Evolutionary conservation across 2,888 invertebrate genomes (phyloP).

Genomic region (Carabus problematicus): DNA sequence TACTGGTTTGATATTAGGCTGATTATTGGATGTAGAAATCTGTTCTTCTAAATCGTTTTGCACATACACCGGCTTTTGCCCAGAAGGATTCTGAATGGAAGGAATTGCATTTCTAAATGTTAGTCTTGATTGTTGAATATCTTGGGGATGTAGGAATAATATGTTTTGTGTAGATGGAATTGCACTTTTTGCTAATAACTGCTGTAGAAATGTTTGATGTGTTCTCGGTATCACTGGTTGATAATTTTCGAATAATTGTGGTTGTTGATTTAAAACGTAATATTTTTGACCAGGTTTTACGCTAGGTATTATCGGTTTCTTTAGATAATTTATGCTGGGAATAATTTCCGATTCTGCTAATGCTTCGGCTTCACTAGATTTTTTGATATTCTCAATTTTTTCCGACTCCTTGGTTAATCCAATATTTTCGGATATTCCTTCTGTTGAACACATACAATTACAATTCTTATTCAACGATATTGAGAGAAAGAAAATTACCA

Average conservation of each 20-base stretch:
- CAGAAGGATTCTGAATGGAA: constrained; percentile 16
- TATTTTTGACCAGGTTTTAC: constrained; percentile 62
- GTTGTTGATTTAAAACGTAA: constrained; percentile 65
- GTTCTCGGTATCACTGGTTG: constrained; percentile 14
- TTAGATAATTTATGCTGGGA: constrained; percentile 43
- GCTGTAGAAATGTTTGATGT: constrained; percentile 23
- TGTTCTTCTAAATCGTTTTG: background rate
- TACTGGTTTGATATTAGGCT: constrained; percentile 23
- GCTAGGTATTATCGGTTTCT: constrained; percentile 38
- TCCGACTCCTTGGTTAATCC: constrained; percentile 21
- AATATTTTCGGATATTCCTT: constrained; percentile 48
- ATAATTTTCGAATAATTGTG: constrained; percentile 54
- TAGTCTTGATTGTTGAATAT: constrained; percentile 12
- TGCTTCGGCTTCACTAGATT: constrained; percentile 48
- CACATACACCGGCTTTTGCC: constrained; percentile 20
- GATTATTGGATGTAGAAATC: constrained; percentile 8
- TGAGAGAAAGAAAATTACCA: constrained; percentile 9
- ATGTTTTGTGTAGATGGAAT: constrained; percentile 29
- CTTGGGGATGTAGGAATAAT: constrained; percentile 30
- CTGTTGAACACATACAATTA: constrained; percentile 47
- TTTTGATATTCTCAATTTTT: constrained; percentile 45
- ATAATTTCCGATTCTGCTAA: constrained; percentile 49
- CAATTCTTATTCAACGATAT: background rate
- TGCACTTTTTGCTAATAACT: constrained; percentile 19
- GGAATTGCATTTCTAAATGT: constrained; percentile 15